These are phyloP conservation scores for Helleia helle DNA, from an alignment of 2,888 invertebrate species.

Conservation along the genomic window DNA sequence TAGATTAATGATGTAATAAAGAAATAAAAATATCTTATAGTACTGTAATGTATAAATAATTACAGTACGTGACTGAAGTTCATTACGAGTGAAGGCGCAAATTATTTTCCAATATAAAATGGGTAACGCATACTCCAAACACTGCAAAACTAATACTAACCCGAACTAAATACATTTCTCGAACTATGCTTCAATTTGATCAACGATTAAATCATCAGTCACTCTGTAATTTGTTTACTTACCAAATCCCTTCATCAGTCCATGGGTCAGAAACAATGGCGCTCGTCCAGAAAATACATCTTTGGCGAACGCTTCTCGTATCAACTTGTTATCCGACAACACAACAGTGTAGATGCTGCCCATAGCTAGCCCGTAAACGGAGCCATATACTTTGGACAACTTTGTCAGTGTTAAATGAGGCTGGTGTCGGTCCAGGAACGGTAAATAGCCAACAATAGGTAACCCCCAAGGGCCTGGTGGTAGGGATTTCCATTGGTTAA, in stretches of 20 bases:
- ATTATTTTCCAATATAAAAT: too few relatives aligned
- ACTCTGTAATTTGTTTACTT: too few relatives aligned
- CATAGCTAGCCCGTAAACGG: slow-evolving; percentile 82
- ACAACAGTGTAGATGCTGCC: slow-evolving; percentile 86
- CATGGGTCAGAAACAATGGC: slow-evolving; percentile 87
- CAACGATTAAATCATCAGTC: too few relatives aligned
- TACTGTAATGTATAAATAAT: too few relatives aligned
- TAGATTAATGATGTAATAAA: too few relatives aligned
- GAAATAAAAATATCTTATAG: too few relatives aligned
- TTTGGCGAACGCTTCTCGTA: slow-evolving; percentile 82
- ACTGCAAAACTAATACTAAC: too few relatives aligned
- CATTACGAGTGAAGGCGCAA: too few relatives aligned
- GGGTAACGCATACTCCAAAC: too few relatives aligned
- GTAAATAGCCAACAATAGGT: slow-evolving; percentile 86
- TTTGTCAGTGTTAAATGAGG: slow-evolving; percentile 82
- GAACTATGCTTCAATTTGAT: too few relatives aligned
- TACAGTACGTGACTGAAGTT: too few relatives aligned
- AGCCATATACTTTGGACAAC: slow-evolving; percentile 80
- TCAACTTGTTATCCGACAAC: slow-evolving; percentile 80
- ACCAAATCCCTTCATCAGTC: slow-evolving; percentile 92
- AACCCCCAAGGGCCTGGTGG: slow-evolving; percentile 88
- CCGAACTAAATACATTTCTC: too few relatives aligned
- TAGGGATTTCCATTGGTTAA: slow-evolving; percentile 54
- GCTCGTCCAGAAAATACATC: slow-evolving; percentile 84
- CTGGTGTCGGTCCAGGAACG: slow-evolving; percentile 78